Evolutionary conservation across 2,797 vertebrate species (phyloP).

Genomic region (Pitangus sulphuratus): DNA sequence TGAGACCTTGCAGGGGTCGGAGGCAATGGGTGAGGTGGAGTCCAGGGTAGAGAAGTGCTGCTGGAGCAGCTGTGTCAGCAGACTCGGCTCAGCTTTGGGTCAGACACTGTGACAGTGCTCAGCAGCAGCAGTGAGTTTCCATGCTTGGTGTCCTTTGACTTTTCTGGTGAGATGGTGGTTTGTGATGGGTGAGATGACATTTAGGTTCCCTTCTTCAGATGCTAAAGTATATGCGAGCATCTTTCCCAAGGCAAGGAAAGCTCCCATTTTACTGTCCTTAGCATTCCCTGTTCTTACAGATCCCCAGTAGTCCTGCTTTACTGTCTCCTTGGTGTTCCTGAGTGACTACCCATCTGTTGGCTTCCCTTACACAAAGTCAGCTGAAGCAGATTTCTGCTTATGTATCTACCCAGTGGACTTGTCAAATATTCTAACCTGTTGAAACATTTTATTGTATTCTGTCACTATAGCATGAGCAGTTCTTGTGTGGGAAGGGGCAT

Average conservation of each 20-base stretch:
- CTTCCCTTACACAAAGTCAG: not conserved
- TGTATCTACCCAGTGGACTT: not conserved
- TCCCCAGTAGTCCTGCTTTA: not conserved
- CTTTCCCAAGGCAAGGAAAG: not conserved
- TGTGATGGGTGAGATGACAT: not conserved
- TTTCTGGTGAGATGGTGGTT: not conserved
- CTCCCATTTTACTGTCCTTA: not conserved
- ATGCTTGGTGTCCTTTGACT: not conserved
- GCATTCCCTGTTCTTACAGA: not conserved
- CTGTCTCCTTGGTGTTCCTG: not conserved
- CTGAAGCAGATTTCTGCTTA: not conserved
- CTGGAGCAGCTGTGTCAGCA: not conserved
- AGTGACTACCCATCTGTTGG: not conserved
- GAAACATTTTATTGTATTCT: not conserved
- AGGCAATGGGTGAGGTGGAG: not conserved
- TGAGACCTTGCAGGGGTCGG: not conserved
- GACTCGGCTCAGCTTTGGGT: not conserved
- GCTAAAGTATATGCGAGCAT: not conserved
- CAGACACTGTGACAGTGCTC: not conserved
- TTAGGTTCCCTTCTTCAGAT: not conserved
- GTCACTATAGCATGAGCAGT: not conserved
- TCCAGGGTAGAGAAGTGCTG: not conserved
- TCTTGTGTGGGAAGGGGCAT: not conserved
- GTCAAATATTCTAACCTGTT: not conserved
- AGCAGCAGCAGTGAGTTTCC: not conserved